Conservation (phyloP, 2,888 invertebrate genomes). For the Cataglyphis rosenhaueri region DNA sequence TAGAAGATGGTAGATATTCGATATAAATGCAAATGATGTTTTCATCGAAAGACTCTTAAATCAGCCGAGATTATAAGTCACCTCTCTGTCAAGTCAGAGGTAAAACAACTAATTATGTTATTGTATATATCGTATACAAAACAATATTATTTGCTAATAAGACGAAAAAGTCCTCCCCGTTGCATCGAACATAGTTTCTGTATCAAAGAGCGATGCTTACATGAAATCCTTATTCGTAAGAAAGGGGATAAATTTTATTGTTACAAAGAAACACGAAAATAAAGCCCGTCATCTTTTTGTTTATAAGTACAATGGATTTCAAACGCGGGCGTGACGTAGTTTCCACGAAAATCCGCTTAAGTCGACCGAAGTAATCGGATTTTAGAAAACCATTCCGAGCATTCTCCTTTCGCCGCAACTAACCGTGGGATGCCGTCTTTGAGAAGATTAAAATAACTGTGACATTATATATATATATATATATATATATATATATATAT, state of each 20-base stretch:
- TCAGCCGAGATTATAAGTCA: not conserved
- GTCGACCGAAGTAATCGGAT: constrained; percentile 75
- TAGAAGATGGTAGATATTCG: not conserved
- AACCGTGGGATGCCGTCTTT: constrained; percentile 17
- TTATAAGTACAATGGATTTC: constrained; percentile 64
- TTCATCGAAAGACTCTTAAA: not conserved
- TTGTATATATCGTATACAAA: not conserved
- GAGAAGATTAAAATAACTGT: constrained; percentile 42
- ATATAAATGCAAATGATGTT: constrained; percentile 1
- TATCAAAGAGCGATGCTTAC: constrained; percentile 15
- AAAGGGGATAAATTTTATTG: constrained; percentile 44
- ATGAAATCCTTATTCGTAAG: constrained; percentile 21
- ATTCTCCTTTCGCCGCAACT: constrained; percentile 55
- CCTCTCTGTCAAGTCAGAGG: not conserved
- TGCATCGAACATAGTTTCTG: constrained; percentile 24
- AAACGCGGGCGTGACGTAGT: constrained; percentile 58
- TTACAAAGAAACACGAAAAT: constrained; percentile 54
- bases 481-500: constrained; percentile 5
- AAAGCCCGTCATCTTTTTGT: constrained; percentile 56
- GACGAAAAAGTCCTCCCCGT: constrained; percentile 9
- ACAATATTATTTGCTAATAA: constrained; percentile 5
- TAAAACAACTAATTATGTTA: not conserved
- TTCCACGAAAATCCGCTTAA: constrained; percentile 74
- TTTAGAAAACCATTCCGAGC: constrained; percentile 60
- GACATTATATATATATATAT: constrained; percentile 4